These are phyloP conservation scores for Linnaemya vulpina DNA, from an alignment of 2,888 invertebrate genomes.

Conservation along the genomic window DNA sequence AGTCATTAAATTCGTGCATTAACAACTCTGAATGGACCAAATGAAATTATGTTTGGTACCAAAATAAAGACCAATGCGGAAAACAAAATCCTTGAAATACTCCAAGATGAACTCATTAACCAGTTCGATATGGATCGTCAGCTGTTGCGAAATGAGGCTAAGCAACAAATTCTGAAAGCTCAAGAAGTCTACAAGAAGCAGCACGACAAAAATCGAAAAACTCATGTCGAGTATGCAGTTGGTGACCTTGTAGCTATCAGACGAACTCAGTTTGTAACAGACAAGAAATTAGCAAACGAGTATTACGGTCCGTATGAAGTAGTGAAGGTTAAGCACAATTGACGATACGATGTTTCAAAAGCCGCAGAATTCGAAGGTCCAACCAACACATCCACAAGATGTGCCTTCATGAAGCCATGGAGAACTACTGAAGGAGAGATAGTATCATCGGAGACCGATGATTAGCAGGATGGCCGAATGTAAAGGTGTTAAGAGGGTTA, in stretches of 20 bases:
- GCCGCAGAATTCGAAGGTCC: constrained; percentile 7
- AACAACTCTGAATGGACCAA: too few species aligned
- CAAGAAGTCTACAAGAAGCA: not conserved
- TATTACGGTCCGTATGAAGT: constrained; percentile 12
- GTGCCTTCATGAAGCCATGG: constrained; percentile 17
- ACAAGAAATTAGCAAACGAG: constrained; percentile 4
- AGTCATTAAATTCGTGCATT: too few species aligned
- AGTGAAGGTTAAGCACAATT: not conserved
- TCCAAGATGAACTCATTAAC: too few species aligned
- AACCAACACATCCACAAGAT: constrained; percentile 3
- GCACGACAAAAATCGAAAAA: not conserved
- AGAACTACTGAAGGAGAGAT: not conserved
- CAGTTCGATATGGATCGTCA: constrained; percentile 4
- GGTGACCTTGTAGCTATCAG: not conserved
- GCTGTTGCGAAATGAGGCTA: not conserved
- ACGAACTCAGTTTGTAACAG: constrained; percentile 6
- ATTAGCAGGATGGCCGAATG: constrained; percentile 27
- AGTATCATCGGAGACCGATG: constrained; percentile 22
- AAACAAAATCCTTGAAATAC: too few species aligned
- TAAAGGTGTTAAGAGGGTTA: constrained; percentile 3
- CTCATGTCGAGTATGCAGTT: not conserved
- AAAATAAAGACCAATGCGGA: too few species aligned
- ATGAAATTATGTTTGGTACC: too few species aligned
- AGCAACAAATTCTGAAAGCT: constrained; percentile 4
- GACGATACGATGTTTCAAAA: not conserved